Base-by-base conservation (phyloP, 2,888 invertebrate genomes). In the Cecidostiba fungosa region DNA sequence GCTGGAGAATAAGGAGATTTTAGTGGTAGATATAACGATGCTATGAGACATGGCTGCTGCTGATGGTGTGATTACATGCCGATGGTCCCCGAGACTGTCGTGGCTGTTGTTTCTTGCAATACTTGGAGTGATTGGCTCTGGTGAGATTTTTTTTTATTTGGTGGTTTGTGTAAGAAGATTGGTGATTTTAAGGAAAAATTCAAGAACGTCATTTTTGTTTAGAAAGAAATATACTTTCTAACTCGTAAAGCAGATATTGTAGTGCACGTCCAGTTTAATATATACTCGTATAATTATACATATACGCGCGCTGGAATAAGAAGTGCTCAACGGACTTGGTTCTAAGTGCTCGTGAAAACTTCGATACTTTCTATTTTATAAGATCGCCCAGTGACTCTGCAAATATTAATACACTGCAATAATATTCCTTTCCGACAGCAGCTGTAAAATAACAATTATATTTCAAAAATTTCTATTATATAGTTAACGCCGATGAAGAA, bases 401-500 rank as follows among this genome's bases (percentile, higher is more conserved):
- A 50, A 50, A 50, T 19, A 50, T 50, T 50, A 16, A 1, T 16
- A 47, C 16, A 16, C 16, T n/a, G n/a, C 5, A 12, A 47, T 47
- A 47, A 43, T 12, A 43, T 12, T 10, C 8, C 43, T 43, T 43
- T 12, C n/a, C n/a, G n/a, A n/a, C n/a, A 1, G 6, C 32, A 32
- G 1, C 4, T 32, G 32, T 32, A 32, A 32, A 32, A 32, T 32
- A 32, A n/a, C n/a, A 32, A 32, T 32, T 32, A 32, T 3, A 43
- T 43, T 43, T 4, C 1, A 8, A 12, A 43, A 16, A 47, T 47
- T 47, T 16, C 16, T 14, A 16, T 16, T 0, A n/a, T 8, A n/a
- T n/a, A n/a, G 66, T 29, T 12, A 66, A 26, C 26, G 92, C 94
- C n/a, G 94, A n/a, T n/a, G n/a, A 95, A 84, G 93, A 94, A 89